Evolutionary conservation across 2,888 invertebrate genomes (phyloP), one percentile per base, ranked within the genome.

Genomic region (Macaria notata): DNA sequence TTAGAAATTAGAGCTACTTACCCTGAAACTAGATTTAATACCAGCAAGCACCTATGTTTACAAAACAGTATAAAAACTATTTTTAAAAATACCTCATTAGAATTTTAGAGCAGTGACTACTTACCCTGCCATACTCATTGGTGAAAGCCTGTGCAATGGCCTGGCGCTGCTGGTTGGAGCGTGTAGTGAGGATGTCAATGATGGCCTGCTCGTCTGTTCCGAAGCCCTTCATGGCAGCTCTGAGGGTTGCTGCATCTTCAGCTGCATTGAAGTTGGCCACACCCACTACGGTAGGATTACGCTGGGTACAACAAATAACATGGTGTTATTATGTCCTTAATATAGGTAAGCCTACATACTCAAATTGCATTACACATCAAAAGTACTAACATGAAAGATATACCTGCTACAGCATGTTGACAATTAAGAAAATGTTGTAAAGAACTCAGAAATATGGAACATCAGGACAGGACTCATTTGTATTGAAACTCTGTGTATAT

Each of bases 181-280:
- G 92, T 0, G 92, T 83, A 0, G 94, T 93, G 41, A 97, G 90
- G 50, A 97, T 93, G 55, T 95, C 93, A 39, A 96, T 95, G 67
- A 96, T 95, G 39, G 94, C 92, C 71, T 95, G 92, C 77, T 96
- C 96, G 71, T 96, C 94, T 0, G 96, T 96, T 4, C 95, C 95
- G n/a, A 95, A 92, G 29, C 95, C 95, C 69, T 94, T 94, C 95
- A 95, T 95, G 6, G 95, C 95, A 1, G 86, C 92, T 1, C 95
- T 89, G 31, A 95, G 87, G 0, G 93, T 83, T 31, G 93, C 93
- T 0, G 94, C 95, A 81, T 95, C 95, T 55, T 93, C 93, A 0
- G 92, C 81, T 0, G 94, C 93, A 73, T 93, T 94, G 83, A 95
- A 95, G 69, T 90, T 91, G 1, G 89, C 75, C 4, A 83, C 84